phyloP scores from a whole-genome alignment of 2,888 invertebrate species.

The Ochlodes sylvanus region DNA sequence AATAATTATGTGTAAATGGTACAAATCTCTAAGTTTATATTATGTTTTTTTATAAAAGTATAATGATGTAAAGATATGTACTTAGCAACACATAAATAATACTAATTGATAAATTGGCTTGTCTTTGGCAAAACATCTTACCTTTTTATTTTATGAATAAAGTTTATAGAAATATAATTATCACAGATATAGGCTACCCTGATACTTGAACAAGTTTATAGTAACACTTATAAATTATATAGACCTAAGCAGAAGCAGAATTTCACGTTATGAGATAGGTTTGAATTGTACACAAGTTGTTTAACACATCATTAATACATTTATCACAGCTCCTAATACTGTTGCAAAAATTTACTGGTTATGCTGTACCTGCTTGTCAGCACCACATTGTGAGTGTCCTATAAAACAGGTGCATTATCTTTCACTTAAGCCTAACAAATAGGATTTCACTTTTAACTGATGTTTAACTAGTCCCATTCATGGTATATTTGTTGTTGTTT shows the following conservation, averaged over 20 bases:
- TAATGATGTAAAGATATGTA: not conserved
- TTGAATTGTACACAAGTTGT: slow-evolving; percentile 9
- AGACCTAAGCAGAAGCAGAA: not conserved
- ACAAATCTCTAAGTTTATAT: not conserved
- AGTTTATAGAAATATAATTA: slow-evolving; percentile 20
- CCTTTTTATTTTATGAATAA: slow-evolving; percentile 25
- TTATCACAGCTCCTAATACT: slow-evolving; percentile 9
- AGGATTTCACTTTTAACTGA: slow-evolving; percentile 21
- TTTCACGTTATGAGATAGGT: not conserved
- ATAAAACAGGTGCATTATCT: slow-evolving; percentile 9
- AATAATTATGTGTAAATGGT: no score
- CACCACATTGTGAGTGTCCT: slow-evolving; percentile 23
- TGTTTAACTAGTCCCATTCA: slow-evolving; percentile 38
- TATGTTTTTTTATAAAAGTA: not conserved
- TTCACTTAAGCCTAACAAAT: slow-evolving; percentile 25
- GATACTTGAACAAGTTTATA: slow-evolving; percentile 13
- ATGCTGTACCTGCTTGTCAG: slow-evolving; percentile 7
- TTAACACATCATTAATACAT: not conserved
- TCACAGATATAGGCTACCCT: slow-evolving; percentile 21
- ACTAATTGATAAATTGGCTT: slow-evolving; percentile 11
- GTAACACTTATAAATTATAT: not conserved
- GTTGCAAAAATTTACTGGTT: not conserved
- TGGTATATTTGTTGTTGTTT: slow-evolving; percentile 23
- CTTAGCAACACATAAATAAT: slow-evolving; percentile 1
- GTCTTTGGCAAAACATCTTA: slow-evolving; percentile 17